phyloP scores from a whole-genome alignment of 2,888 invertebrate species.

The Pandemis corylana region DNA sequence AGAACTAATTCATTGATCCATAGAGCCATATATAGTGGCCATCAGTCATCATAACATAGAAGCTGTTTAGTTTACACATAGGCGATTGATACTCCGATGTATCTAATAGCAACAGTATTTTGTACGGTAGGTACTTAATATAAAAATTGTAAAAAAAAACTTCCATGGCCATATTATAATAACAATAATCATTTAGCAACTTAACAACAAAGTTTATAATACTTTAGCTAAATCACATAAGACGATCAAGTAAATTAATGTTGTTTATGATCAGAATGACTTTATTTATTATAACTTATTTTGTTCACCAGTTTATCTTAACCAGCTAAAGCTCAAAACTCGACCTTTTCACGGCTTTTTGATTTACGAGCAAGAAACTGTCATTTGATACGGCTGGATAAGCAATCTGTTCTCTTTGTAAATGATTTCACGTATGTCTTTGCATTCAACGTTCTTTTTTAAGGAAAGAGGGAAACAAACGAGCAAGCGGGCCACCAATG shows the following conservation, averaged over 20 bases:
- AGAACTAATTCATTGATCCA: neutral
- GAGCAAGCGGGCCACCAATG: no score
- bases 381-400: constrained; percentile 58
- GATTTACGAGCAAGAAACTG: constrained; percentile 70
- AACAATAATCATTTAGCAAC: neutral
- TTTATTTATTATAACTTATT: neutral
- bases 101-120: no score
- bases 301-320: constrained; percentile 52
- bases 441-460: neutral
- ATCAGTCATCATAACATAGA: no score
- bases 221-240: no score
- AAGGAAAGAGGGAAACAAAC: neutral
- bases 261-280: neutral
- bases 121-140: no score
- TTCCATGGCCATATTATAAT: neutral
- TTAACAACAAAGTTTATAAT: neutral
- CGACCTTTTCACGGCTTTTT: constrained; percentile 76
- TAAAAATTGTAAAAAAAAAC: no score
- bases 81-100: no score
- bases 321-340: constrained; percentile 50
- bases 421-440: neutral
- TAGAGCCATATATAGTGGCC: no score
- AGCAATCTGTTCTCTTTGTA: constrained; percentile 27
- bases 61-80: no score
- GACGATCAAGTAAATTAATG: neutral